phyloP scores from a whole-genome alignment of 2,888 invertebrate species.

The Amiota communis region DNA sequence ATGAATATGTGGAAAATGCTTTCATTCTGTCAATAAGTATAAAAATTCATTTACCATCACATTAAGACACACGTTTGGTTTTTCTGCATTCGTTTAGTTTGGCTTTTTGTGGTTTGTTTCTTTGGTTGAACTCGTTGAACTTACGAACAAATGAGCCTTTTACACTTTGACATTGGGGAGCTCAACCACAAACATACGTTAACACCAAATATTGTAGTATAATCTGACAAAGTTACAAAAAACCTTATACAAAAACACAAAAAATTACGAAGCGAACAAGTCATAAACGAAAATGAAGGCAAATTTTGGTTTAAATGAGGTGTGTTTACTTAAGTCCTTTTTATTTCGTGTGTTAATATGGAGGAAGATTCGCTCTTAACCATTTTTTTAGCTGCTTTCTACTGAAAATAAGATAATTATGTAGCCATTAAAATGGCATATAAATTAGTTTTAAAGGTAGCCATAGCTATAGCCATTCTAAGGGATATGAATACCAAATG shows the following conservation, averaged over 20 bases:
- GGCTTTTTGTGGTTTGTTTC: not conserved
- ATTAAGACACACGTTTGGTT: not conserved
- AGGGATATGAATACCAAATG: slow-evolving; percentile 10
- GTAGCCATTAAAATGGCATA: slow-evolving; percentile 55
- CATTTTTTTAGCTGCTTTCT: slow-evolving; percentile 7
- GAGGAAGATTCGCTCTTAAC: not conserved
- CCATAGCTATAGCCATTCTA: not conserved
- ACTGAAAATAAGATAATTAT: slow-evolving; percentile 59
- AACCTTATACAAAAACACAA: not conserved
- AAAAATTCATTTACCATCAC: not conserved
- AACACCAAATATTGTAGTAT: not conserved
- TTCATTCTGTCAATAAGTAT: slow-evolving; percentile 3
- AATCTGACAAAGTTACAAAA: not conserved
- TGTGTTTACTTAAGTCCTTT: not conserved
- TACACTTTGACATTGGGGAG: slow-evolving; percentile 4
- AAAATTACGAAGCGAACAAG: not conserved
- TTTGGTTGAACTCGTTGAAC: not conserved
- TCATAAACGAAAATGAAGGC: not conserved
- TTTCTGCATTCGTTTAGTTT: not conserved
- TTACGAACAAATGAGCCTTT: slow-evolving; percentile 8
- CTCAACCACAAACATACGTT: not conserved
- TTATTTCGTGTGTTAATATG: not conserved
- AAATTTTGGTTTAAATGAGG: not conserved
- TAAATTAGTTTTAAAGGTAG: slow-evolving; percentile 46
- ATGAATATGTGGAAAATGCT: not conserved